Percentiles rank a stretch among this genome's conserved stretches.
Conservation (phyloP, 2,888 invertebrate genomes). For the Siphlonurus alternatus region DNA sequence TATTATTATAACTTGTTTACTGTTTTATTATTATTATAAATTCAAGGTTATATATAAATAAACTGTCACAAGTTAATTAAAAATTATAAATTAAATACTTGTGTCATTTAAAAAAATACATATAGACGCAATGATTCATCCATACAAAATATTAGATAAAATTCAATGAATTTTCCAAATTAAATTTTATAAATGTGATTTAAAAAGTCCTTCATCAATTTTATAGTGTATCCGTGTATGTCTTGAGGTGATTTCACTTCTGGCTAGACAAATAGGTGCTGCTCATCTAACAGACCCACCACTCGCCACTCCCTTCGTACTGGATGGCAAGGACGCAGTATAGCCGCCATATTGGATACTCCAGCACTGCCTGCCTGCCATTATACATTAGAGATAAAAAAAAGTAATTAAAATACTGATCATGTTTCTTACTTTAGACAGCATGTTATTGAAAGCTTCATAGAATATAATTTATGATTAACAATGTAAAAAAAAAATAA, state of each 20-base stretch:
- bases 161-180: too few relatives aligned
- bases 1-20: neutral
- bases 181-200: neutral
- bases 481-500: neutral
- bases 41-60: neutral
- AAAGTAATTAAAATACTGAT: constrained; percentile 3
- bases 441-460: constrained; percentile 3
- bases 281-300: too few relatives aligned
- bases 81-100: neutral
- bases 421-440: constrained; percentile 2
- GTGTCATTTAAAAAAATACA: neutral
- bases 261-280: neutral
- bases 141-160: neutral
- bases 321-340: neutral
- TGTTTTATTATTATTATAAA: neutral
- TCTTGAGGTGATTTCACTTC: too few relatives aligned
- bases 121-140: neutral
- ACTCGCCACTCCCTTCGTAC: too few relatives aligned
- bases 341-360: neutral
- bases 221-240: too few relatives aligned
- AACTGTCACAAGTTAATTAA: neutral
- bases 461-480: constrained; percentile 1
- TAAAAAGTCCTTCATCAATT: neutral
- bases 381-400: neutral
- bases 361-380: neutral